A percentile compares a stretch with the other conserved stretches of the same genome.
Evolutionary conservation across 2,797 vertebrate genomes (phyloP).

Genomic region (Rhincodon typus): DNA sequence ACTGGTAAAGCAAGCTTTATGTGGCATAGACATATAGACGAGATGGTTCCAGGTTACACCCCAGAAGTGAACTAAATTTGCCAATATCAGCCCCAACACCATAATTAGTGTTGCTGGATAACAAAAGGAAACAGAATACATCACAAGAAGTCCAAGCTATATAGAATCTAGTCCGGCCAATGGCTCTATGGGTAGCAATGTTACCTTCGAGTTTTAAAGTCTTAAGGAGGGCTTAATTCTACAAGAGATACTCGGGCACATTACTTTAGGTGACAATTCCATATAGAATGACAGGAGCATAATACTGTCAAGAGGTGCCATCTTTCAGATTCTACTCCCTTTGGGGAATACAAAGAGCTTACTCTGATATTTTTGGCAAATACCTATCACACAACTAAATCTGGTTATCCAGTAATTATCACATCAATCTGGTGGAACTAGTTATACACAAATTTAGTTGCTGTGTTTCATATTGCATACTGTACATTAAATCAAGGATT

Average conservation of each 20-base stretch:
- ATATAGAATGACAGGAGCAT: not conserved
- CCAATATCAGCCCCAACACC: not conserved
- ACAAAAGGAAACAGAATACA: not conserved
- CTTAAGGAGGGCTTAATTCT: not conserved
- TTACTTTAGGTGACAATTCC: not conserved
- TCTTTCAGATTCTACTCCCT: not conserved
- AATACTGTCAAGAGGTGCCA: not conserved
- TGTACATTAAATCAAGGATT: not conserved
- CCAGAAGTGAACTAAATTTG: not conserved
- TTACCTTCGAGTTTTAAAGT: not conserved
- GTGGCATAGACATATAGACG: not conserved
- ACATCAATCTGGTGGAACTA: not conserved
- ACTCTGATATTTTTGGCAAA: not conserved
- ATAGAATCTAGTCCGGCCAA: not conserved
- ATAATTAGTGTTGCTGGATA: not conserved
- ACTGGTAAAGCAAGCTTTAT: not conserved
- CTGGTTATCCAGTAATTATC: not conserved
- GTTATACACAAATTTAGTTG: not conserved
- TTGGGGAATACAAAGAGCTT: not conserved
- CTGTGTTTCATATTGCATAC: not conserved
- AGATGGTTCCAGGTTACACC: not conserved
- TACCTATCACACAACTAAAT: not conserved
- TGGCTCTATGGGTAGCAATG: not conserved
- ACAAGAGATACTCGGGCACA: not conserved
- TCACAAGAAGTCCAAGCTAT: not conserved